Percentiles rank a stretch among this genome's conserved stretches.
Evolutionary conservation across 2,888 invertebrate genomes (phyloP).

Genomic region (Strigamia crassipes): DNA sequence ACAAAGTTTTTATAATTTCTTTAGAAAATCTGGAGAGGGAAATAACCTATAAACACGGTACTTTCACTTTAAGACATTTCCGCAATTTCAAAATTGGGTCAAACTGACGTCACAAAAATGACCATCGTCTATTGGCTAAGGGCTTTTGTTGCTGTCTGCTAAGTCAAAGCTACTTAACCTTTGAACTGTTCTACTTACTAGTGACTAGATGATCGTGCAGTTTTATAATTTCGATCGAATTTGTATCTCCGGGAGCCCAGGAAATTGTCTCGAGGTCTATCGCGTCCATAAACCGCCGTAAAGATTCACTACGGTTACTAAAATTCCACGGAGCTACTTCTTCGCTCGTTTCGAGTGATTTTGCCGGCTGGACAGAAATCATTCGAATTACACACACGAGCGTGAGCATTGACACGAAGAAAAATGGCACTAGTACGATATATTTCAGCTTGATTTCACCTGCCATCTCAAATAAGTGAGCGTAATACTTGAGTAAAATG

Average conservation of each 20-base stretch:
- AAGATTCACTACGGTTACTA: not conserved
- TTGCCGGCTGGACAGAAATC: not conserved
- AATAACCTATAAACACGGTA: too few species aligned
- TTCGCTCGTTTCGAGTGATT: not conserved
- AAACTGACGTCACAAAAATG: not conserved
- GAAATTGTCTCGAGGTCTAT: slow-evolving; percentile 55
- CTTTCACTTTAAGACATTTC: too few species aligned
- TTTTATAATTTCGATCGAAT: slow-evolving; percentile 52
- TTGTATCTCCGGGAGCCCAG: slow-evolving; percentile 52
- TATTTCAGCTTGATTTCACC: not conserved
- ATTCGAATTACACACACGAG: not conserved
- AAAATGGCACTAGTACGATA: not conserved
- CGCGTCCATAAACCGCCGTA: slow-evolving; percentile 53
- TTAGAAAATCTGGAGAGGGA: not conserved
- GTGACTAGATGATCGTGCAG: slow-evolving; percentile 53
- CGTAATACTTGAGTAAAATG: not conserved
- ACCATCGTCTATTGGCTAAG: too few species aligned
- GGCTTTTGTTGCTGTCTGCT: not conserved
- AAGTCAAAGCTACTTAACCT: not conserved
- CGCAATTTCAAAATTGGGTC: too few species aligned
- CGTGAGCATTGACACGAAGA: not conserved
- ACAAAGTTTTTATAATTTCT: not conserved
- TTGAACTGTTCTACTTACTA: slow-evolving; percentile 51
- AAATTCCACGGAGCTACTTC: not conserved
- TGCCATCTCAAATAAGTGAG: not conserved